These are phyloP conservation scores for Philypnodon macrostomus DNA, from an alignment of 2,797 vertebrate genomes.

Conservation along the genomic window DNA sequence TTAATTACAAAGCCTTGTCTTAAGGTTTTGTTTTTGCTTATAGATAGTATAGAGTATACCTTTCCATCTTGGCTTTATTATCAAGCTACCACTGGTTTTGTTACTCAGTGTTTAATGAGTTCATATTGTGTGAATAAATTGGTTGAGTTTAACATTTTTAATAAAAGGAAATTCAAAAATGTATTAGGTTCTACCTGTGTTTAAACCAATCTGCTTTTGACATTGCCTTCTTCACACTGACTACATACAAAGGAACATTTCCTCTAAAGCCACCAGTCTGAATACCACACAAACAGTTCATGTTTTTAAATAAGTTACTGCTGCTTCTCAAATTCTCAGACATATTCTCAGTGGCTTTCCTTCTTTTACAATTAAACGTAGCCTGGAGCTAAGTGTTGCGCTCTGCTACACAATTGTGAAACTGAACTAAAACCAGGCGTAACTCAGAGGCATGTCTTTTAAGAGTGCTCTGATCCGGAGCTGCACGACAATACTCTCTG, in stretches of 20 bases:
- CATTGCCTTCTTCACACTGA: background rate
- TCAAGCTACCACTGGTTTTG: too few relatives aligned
- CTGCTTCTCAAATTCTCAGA: slow-evolving; percentile 50
- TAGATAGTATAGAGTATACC: too few relatives aligned
- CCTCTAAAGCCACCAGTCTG: background rate
- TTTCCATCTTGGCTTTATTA: too few relatives aligned
- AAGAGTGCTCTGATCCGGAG: slow-evolving; percentile 48
- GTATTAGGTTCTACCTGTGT: too few relatives aligned
- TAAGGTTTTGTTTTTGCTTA: too few relatives aligned
- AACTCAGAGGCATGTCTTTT: slow-evolving; percentile 57
- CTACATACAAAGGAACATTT: background rate
- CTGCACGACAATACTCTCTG: slow-evolving; percentile 23
- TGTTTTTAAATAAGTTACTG: background rate
- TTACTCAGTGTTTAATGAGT: too few relatives aligned
- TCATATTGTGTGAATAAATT: too few relatives aligned
- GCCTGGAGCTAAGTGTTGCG: slow-evolving; percentile 52
- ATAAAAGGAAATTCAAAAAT: too few relatives aligned
- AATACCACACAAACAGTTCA: background rate
- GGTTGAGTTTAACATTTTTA: too few relatives aligned
- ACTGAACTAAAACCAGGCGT: slow-evolving; percentile 57
- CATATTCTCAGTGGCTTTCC: slow-evolving; percentile 54
- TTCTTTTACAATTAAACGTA: slow-evolving; percentile 70
- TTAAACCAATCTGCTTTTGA: background rate
- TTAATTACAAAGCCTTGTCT: too few relatives aligned
- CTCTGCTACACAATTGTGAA: slow-evolving; percentile 53